Conservation (phyloP, 2,888 invertebrate species). For the Latrodectus hesperus region DNA sequence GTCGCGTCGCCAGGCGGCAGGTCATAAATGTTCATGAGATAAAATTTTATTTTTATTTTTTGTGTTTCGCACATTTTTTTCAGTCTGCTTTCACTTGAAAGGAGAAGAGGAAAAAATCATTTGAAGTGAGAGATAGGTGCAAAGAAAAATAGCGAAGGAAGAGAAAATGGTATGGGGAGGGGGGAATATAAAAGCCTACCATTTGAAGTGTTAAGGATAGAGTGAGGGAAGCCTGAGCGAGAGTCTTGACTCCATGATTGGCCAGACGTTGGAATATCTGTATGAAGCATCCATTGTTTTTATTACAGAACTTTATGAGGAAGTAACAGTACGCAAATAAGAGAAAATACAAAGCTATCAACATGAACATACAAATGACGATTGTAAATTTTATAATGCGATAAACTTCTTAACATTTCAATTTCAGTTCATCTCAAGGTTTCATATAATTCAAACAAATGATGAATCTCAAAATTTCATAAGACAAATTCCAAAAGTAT, state of each 20-base stretch:
- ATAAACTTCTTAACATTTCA: too few relatives aligned
- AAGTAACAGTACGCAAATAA: too few relatives aligned
- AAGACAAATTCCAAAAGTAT: too few relatives aligned
- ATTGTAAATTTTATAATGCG: too few relatives aligned
- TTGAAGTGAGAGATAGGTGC: not conserved
- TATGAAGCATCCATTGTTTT: too few relatives aligned
- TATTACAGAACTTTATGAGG: too few relatives aligned
- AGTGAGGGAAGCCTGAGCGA: not conserved
- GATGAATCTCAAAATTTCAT: too few relatives aligned
- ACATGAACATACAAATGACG: too few relatives aligned
- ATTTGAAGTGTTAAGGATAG: constrained; percentile 13
- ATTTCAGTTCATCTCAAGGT: too few relatives aligned
- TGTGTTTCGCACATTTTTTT: constrained; percentile 7
- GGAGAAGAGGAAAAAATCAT: not conserved
- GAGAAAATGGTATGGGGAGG: not conserved
- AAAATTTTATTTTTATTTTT: constrained; percentile 20
- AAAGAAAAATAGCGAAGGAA: constrained; percentile 6
- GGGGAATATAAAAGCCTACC: not conserved
- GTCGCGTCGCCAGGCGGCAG: not conserved
- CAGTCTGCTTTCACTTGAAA: constrained; percentile 6
- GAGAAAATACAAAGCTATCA: too few relatives aligned
- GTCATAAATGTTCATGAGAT: constrained; percentile 61
- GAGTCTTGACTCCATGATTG: not conserved
- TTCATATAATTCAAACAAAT: too few relatives aligned
- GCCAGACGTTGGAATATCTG: not conserved